These are phyloP conservation scores for Thripadectes ignobilis DNA, from an alignment of 2,797 vertebrate genomes.

Conservation along the genomic window DNA sequence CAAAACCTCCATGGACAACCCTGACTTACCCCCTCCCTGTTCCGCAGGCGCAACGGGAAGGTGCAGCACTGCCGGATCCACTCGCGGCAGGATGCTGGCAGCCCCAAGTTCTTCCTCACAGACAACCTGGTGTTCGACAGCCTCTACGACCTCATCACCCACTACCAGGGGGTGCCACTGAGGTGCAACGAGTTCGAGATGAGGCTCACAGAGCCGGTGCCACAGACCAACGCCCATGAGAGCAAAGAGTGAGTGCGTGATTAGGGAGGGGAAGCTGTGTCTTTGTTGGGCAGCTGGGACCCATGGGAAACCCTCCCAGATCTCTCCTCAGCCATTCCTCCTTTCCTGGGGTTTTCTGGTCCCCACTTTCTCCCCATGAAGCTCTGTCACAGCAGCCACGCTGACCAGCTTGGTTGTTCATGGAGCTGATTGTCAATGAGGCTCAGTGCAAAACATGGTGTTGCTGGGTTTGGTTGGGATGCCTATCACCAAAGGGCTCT, in stretches of 20 bases:
- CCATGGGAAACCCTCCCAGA: not conserved
- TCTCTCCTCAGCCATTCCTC: not conserved
- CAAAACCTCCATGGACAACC: fast-evolving
- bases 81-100: constrained; percentile 94
- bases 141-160: constrained; percentile 94
- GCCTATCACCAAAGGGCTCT: not conserved
- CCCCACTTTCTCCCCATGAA: fast-evolving
- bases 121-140: constrained; percentile 98
- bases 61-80: constrained; percentile 99
- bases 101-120: constrained; percentile 97
- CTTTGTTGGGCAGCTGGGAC: not conserved
- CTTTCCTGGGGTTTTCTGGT: not conserved
- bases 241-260: constrained; percentile 91
- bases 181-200: constrained; percentile 99
- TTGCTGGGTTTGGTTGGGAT: not conserved
- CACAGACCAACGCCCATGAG: constrained; percentile 97
- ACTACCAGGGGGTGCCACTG: constrained; percentile 97
- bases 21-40: not conserved
- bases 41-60: constrained; percentile 89
- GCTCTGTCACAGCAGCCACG: not conserved
- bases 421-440: not conserved
- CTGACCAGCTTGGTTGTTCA: fast-evolving
- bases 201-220: constrained; percentile 96
- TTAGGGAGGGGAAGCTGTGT: not conserved
- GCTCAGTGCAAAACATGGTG: not conserved